These are phyloP conservation scores for Lasioglossum baleicum DNA, from an alignment of 1,140 invertebrate species.

Conservation along the genomic window DNA sequence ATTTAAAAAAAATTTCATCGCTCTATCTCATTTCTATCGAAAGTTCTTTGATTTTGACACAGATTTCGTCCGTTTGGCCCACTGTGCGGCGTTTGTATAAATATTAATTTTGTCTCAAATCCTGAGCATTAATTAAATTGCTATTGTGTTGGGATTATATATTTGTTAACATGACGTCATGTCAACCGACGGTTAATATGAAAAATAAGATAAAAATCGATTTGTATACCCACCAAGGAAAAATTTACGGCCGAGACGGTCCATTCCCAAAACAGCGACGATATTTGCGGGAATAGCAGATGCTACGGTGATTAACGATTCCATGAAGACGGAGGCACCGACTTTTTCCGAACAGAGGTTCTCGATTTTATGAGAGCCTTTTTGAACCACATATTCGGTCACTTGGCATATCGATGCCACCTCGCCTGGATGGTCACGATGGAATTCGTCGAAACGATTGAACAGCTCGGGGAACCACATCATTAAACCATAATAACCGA, in stretches of 20 bases:
- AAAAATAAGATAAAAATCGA: no score
- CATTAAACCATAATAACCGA: slow-evolving; percentile 93
- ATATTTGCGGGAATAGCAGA: slow-evolving; percentile 92
- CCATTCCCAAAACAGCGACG: slow-evolving; percentile 87
- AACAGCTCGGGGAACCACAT: slow-evolving; percentile 96
- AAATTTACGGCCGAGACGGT: slow-evolving; percentile 92
- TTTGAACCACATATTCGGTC: slow-evolving; percentile 86
- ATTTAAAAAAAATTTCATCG: no score
- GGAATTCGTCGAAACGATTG: slow-evolving; percentile 90
- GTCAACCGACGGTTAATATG: no score
- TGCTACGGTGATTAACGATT: slow-evolving; percentile 91
- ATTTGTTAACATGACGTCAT: no score
- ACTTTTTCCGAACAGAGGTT: slow-evolving; percentile 86
- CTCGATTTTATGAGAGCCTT: slow-evolving; percentile 82
- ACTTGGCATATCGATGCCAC: slow-evolving; percentile 88
- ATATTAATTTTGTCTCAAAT: no score
- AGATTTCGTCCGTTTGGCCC: no score
- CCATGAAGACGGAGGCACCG: slow-evolving; percentile 88
- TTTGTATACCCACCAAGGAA: slow-evolving; percentile 84
- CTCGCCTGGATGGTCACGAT: slow-evolving; percentile 79
- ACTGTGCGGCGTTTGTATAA: no score
- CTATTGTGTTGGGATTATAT: no score
- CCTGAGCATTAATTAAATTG: no score
- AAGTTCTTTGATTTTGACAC: no score
- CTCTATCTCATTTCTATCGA: no score